These are phyloP conservation scores for Hydriomena furcata DNA, from an alignment of 2,888 invertebrate genomes.

Conservation along the genomic window DNA sequence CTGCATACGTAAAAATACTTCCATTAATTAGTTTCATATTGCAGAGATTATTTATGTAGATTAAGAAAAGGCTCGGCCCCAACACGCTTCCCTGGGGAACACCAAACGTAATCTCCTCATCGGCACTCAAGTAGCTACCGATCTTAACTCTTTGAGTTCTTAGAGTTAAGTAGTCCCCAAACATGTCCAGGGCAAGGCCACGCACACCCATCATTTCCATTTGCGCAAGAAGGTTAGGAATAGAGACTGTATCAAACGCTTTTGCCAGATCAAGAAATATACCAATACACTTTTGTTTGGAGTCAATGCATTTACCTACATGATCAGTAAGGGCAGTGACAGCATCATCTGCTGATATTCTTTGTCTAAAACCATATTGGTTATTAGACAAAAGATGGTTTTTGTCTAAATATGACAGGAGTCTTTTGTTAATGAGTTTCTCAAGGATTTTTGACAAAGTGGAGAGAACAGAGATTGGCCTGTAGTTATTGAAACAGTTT, in stretches of 20 bases:
- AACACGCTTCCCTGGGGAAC: slow-evolving; percentile 2
- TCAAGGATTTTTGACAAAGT: too few relatives aligned
- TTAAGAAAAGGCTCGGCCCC: not conserved
- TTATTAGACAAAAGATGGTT: too few relatives aligned
- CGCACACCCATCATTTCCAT: not conserved
- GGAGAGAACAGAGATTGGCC: too few relatives aligned
- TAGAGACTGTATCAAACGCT: too few relatives aligned
- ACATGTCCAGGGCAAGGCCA: not conserved
- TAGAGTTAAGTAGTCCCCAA: not conserved
- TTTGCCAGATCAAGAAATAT: not conserved
- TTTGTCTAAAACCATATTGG: too few relatives aligned
- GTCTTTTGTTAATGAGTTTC: too few relatives aligned
- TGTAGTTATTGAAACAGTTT: too few relatives aligned
- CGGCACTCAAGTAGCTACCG: not conserved
- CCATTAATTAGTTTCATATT: not conserved
- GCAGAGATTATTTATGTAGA: too few relatives aligned
- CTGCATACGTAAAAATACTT: not conserved
- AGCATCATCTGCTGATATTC: not conserved
- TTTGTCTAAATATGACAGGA: too few relatives aligned
- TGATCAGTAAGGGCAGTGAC: not conserved
- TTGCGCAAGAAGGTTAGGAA: slow-evolving; percentile 23
- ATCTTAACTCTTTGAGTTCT: slow-evolving; percentile 4
- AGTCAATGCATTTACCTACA: not conserved
- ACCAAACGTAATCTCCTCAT: not conserved
- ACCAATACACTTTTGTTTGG: not conserved